A percentile compares a stretch with the other conserved stretches of the same genome.
Conservation (phyloP, 2,888 invertebrate genomes). For the Epistrophe grossulariae region DNA sequence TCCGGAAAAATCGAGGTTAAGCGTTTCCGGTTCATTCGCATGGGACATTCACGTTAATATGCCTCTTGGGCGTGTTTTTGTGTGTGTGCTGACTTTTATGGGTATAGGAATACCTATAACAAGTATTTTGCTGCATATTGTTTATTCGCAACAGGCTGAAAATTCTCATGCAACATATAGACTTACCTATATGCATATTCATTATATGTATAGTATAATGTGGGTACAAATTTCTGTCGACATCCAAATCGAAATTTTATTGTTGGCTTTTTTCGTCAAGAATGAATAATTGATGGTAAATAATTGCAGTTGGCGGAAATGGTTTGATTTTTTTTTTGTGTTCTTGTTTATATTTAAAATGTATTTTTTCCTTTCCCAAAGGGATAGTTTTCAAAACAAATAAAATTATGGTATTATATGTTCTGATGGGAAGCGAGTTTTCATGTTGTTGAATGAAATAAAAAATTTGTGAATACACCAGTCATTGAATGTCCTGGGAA, state of each 20-base stretch:
- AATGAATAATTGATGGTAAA: slow-evolving; percentile 45
- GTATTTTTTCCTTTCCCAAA: background rate
- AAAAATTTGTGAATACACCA: background rate
- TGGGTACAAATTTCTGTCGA: background rate
- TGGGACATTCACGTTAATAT: slow-evolving; percentile 33
- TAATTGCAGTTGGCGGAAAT: slow-evolving; percentile 28
- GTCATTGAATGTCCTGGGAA: too few species aligned
- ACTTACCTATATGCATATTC: background rate
- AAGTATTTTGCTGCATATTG: slow-evolving; percentile 17
- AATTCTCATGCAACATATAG: background rate
- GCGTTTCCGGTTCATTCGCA: slow-evolving; percentile 36
- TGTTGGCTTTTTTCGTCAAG: background rate
- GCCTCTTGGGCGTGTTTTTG: slow-evolving; percentile 8
- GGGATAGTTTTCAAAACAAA: background rate
- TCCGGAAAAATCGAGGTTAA: slow-evolving; percentile 29
- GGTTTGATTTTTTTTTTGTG: background rate
- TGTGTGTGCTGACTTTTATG: slow-evolving; percentile 1
- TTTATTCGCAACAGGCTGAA: slow-evolving; percentile 34
- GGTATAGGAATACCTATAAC: too few species aligned
- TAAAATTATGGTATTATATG: background rate
- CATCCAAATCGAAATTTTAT: slow-evolving; percentile 18
- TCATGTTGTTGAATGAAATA: background rate
- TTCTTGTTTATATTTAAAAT: background rate
- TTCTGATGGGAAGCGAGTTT: background rate
- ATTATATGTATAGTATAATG: too few species aligned